These are phyloP conservation scores for Stramonita haemastoma DNA, from an alignment of 2,888 invertebrate genomes.

Conservation along the genomic window DNA sequence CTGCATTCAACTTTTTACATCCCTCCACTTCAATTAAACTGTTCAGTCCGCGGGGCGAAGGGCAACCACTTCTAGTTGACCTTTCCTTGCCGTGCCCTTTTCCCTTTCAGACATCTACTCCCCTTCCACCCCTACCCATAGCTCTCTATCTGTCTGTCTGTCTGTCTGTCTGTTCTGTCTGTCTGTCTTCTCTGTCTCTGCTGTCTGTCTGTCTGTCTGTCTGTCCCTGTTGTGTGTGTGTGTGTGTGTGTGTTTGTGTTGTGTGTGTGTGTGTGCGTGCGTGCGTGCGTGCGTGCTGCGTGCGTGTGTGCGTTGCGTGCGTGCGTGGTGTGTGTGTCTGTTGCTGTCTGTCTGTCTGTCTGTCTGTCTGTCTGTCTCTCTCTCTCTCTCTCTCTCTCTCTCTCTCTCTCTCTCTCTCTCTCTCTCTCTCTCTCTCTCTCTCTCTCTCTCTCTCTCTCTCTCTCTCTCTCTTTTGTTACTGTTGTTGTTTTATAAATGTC, in stretches of 20 bases:
- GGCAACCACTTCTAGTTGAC: no score
- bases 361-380: background rate
- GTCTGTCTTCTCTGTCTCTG: background rate
- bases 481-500: background rate
- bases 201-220: constrained; percentile 23
- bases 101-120: background rate
- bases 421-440: constrained; percentile 14
- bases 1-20: no score
- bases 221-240: no score
- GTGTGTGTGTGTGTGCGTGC: no score
- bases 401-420: constrained; percentile 31
- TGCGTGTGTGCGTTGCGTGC: no score
- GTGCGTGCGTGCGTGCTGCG: no score
- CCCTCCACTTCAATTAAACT: no score
- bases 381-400: constrained; percentile 28
- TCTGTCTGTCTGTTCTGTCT: background rate
- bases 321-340: no score
- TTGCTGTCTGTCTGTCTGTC: background rate
- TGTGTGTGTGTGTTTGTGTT: no score
- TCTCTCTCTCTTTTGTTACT: background rate
- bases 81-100: background rate
- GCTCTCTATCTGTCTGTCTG: background rate
- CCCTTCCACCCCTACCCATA: background rate
- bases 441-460: background rate
- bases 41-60: no score